Base-by-base conservation (phyloP, 53 echinoderm and acorn worm genomes). In the Zoroaster sp. region DNA sequence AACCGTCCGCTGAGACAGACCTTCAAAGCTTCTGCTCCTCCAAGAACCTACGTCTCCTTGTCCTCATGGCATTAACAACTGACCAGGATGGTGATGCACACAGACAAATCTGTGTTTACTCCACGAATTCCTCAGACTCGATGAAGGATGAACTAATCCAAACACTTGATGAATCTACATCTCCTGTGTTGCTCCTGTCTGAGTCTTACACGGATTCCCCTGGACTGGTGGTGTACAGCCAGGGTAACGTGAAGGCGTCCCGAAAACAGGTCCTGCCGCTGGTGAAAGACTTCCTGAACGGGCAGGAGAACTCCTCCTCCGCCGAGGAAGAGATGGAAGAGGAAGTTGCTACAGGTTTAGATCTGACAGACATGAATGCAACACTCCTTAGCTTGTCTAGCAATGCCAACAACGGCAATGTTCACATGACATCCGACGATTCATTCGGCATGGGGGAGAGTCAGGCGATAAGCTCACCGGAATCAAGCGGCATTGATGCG, bases 211-310 rank as follows among this genome's bases (percentile, higher is more conserved):
- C 75, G 1, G 51, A 85, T 30, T 23, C 51, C n/a, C 46, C 78
- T 6, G 75, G 53, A 40, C 33, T 89, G 35, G 45, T 77, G 30
- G 83, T 77, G 28, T 93, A 69, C 78, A 46, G 91, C 45, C 98
- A 97, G 83, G 93, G 91, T 63, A 97, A 97, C 49, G 66, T 91
- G 65, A 92, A 71, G 51, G 98, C 94, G 49, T 97, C 98, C 15
- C 86, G 98, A 51, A 97, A 95, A 66, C 82, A 88, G 72, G 80
- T 94, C 17, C 85, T 97, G 65, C 98, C 98, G 12, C 87, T 95
- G 8, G 91, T 90, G 34, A 90, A 90, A 38, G 87, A 90, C 33
- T 90, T 97, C 66, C 83, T 97, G 39, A 80, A 87, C 73, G 77
- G 78, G 9, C 87, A 75, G 59, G 91, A 93, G 32, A 75, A 73